Evolutionary conservation across 2,113 vertebrate genomes (phyloP).

Genomic region (Daubentonia madagascariensis): DNA sequence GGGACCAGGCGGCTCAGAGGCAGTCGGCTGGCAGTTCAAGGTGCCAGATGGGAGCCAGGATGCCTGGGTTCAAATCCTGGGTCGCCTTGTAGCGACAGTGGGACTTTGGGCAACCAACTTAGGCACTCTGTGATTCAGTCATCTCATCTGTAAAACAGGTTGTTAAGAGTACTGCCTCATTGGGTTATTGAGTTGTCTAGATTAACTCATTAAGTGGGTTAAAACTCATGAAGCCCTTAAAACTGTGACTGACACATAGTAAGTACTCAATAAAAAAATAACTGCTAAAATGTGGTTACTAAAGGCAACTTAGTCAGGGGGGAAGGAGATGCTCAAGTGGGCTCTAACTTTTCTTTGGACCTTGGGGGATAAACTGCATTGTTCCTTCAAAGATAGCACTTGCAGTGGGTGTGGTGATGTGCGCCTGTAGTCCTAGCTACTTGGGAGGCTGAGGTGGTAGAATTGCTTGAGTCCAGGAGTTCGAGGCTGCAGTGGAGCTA

Average conservation of each 20-base stretch:
- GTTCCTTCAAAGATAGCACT: background rate
- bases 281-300: background rate
- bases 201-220: background rate
- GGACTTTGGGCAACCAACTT: background rate
- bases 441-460: too few species aligned
- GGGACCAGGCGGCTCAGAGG: background rate
- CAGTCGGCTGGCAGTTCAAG: too few species aligned
- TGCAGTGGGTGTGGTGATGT: too few species aligned
- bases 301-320: background rate
- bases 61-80: background rate
- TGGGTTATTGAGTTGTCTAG: background rate
- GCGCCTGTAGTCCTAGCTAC: too few species aligned
- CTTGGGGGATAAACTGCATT: background rate
- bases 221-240: background rate
- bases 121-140: too few species aligned
- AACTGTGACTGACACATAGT: background rate
- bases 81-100: background rate
- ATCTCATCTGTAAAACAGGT: background rate
- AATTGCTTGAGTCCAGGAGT: too few species aligned
- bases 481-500: too few species aligned
- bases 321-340: background rate
- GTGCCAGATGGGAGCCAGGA: background rate
- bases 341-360: background rate
- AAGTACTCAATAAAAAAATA: background rate
- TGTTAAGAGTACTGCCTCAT: accelerated